phyloP scores from a whole-genome alignment of 1,140 invertebrate genomes.

The Brachystomella parvula region DNA sequence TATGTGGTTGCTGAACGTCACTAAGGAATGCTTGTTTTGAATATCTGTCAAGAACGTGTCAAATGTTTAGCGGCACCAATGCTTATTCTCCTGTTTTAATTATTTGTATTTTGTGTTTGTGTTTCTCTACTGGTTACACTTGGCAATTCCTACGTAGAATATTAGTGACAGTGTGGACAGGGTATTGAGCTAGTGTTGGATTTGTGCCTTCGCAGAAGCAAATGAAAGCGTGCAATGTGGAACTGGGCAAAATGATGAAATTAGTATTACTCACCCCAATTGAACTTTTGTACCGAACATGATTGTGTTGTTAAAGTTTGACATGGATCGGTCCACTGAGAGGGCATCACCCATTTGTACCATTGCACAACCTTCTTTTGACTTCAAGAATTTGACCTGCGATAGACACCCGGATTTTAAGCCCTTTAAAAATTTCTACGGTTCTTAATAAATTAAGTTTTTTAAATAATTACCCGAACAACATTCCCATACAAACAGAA shows the following conservation, averaged over 20 bases:
- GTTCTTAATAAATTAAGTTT: not conserved
- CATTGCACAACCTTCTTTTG: constrained; percentile 99
- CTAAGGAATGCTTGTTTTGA: constrained; percentile 95
- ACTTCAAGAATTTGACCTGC: constrained; percentile 96
- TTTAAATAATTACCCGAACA: constrained; percentile 64
- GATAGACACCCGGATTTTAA: constrained; percentile 21
- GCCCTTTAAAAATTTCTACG: not conserved
- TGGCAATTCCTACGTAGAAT: too few relatives aligned
- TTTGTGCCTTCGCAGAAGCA: too few relatives aligned
- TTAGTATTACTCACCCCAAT: constrained; percentile 49
- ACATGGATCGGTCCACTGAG: constrained; percentile 86
- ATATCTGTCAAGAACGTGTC: constrained; percentile 51
- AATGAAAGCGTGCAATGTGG: too few relatives aligned
- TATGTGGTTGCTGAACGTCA: constrained; percentile 92
- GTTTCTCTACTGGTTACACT: too few relatives aligned
- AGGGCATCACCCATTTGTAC: constrained; percentile 96
- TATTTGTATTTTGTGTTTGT: too few relatives aligned
- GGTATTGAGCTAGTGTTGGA: too few relatives aligned
- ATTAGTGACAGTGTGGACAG: too few relatives aligned
- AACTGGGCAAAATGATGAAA: not conserved
- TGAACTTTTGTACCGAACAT: constrained; percentile 63
- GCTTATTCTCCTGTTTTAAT: too few relatives aligned
- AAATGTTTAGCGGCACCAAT: constrained; percentile 14
- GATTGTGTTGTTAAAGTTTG: constrained; percentile 85
- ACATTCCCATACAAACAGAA: constrained; percentile 98